A percentile compares a stretch with the other conserved stretches of the same genome.
Evolutionary conservation across 2,113 vertebrate genomes (phyloP).

Genomic region (Nycticryphes semicollaris): DNA sequence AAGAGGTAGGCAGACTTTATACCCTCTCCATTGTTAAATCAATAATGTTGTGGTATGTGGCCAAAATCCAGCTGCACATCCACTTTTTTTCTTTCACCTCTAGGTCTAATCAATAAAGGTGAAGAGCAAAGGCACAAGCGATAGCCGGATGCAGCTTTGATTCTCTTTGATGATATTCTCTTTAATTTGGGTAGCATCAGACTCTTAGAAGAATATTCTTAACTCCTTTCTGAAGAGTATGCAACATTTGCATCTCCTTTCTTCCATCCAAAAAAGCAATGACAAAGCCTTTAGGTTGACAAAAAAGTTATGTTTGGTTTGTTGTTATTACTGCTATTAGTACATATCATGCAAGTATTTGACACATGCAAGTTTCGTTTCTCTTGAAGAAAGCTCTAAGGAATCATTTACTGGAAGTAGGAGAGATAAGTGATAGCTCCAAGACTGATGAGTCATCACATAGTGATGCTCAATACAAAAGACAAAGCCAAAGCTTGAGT

Average conservation of each 20-base stretch:
- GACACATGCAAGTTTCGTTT: background rate
- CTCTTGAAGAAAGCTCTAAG: background rate
- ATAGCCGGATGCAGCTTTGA: background rate
- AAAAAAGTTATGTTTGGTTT: background rate
- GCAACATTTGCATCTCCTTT: background rate
- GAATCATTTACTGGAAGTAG: background rate
- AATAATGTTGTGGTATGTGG: background rate
- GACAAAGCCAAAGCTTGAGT: background rate
- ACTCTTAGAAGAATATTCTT: background rate
- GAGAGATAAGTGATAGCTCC: background rate
- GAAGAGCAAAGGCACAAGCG: background rate
- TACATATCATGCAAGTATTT: background rate
- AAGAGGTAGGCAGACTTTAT: background rate
- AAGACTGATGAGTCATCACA: background rate
- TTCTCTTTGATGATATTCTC: background rate
- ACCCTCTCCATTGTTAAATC: background rate
- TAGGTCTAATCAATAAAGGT: conserved; percentile 5
- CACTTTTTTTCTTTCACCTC: background rate
- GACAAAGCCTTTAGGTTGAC: background rate
- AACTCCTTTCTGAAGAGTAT: background rate
- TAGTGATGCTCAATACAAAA: background rate
- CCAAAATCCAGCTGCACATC: fast-evolving
- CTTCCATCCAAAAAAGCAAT: background rate
- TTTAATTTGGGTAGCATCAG: background rate
- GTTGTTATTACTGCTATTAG: background rate